Base-by-base conservation (phyloP, 2,113 vertebrate species). In the Corythoichthys haematopterus region DNA sequence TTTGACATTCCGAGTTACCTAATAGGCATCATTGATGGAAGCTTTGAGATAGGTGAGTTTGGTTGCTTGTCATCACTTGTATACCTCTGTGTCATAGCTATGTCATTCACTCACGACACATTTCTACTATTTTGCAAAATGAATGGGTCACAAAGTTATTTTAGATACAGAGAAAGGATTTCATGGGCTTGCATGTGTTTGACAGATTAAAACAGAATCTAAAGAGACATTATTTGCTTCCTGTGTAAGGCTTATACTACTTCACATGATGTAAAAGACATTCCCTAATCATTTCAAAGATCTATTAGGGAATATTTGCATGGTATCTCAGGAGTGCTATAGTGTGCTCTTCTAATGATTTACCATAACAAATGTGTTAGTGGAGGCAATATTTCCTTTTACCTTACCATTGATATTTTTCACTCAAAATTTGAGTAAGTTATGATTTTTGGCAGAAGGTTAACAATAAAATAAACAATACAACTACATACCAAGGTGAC, bases 21-120 rank as follows among this genome's bases (percentile, higher is more conserved):
- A 82, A 94, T 96, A 86, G 96, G 96, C 4, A 76, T 96, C 71
- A 95, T 98, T 82, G 96, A 97, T 58, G 95, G 96, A 43, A 96
- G 96, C 88, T 98, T 98, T 84, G 96, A 98, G 92, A 94, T 98
- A 52, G 96, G 96, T 98, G 92, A 38, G 95, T 93, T 69, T 64
- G 45, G 52, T 73, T 70, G 48, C 62, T 67, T 64, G 65, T 73
- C 74, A 33, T 62, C 20, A 46, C 69, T 71, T 53, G 74, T 61
- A 69, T 86, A 68, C 65, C 53, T 70, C 62, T 53, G 36, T 72
- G 64, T 80, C 69, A 57, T 57, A 9, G 40, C 4, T 74, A 60
- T 55, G 40, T 62, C 60, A 62, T 28, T 4, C 57, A 58, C 63
- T 76, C 56, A 36, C 62, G 45, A 33, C 51, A 52, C 40, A 59